Percentiles rank a stretch among this genome's conserved stretches.
These are phyloP conservation scores for Corynorhinus townsendii DNA, from an alignment of 2,113 vertebrate genomes.

Conservation along the genomic window DNA sequence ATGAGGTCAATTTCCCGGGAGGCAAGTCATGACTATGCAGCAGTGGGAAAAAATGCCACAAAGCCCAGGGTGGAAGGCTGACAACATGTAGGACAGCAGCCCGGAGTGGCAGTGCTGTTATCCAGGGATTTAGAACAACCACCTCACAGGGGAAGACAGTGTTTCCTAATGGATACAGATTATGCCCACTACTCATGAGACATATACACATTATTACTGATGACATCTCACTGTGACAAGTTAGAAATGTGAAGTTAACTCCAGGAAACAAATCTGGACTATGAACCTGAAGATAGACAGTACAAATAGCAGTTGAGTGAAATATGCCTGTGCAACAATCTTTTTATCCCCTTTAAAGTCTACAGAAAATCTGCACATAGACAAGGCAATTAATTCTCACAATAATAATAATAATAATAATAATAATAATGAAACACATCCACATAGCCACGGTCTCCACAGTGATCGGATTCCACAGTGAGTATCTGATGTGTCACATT, in stretches of 20 bases:
- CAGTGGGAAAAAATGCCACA: background rate
- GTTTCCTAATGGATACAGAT: background rate
- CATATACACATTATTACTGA: background rate
- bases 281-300: conserved; percentile 43
- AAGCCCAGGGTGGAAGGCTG: background rate
- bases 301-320: conserved; percentile 43
- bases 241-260: conserved; percentile 32
- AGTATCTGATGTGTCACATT: conserved; percentile 57
- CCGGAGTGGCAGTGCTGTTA: background rate
- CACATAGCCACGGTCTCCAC: conserved; percentile 62
- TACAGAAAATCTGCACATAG: conserved; percentile 78
- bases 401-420: conserved; percentile 27
- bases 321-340: conserved; percentile 66
- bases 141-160: background rate
- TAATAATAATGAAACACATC: conserved; percentile 8
- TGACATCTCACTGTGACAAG: background rate
- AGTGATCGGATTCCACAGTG: conserved; percentile 38
- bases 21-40: background rate
- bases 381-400: conserved; percentile 65
- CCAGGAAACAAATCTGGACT: conserved; percentile 52
- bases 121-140: background rate
- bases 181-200: background rate
- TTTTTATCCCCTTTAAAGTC: conserved; percentile 68
- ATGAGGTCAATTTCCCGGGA: background rate
- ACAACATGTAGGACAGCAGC: background rate